A percentile compares a stretch with the other conserved stretches of the same genome.
phyloP scores from a whole-genome alignment of 2,888 invertebrate genomes.

The Halocaridina rubra region DNA sequence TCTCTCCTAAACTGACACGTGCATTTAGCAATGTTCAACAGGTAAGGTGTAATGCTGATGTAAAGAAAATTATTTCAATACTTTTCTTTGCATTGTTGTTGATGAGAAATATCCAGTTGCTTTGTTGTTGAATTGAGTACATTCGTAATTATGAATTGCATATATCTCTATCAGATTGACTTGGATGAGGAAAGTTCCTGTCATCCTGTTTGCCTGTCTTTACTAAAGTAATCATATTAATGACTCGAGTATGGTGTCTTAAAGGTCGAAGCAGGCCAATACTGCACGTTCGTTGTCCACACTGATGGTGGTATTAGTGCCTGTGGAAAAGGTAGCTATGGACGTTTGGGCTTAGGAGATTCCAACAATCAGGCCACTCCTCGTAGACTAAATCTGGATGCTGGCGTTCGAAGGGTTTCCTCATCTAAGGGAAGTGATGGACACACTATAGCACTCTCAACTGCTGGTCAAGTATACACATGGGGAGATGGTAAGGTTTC shows the following conservation, averaged over 20 bases:
- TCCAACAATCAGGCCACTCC: constrained; percentile 73
- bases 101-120: too few relatives aligned
- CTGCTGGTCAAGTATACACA: constrained; percentile 72
- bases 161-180: too few relatives aligned
- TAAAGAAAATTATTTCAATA: too few relatives aligned
- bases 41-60: too few relatives aligned
- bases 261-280: constrained; percentile 76
- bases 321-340: constrained; percentile 76
- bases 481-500: constrained; percentile 72
- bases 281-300: constrained; percentile 75
- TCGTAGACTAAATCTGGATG: constrained; percentile 72
- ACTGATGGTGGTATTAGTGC: constrained; percentile 74
- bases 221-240: too few relatives aligned
- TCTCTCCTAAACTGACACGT: constrained; percentile 73
- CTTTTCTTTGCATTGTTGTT: too few relatives aligned
- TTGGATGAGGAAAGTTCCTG: too few relatives aligned
- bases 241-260: too few relatives aligned
- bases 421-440: constrained; percentile 75
- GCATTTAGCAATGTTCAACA: constrained; percentile 74
- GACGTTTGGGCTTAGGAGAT: constrained; percentile 75
- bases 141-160: too few relatives aligned
- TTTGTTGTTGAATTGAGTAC: too few relatives aligned
- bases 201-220: too few relatives aligned
- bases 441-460: constrained; percentile 73
- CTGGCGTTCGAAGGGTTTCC: constrained; percentile 71